phyloP scores from a whole-genome alignment of 2,797 vertebrate genomes.

The Gymnopithys bicolor region DNA sequence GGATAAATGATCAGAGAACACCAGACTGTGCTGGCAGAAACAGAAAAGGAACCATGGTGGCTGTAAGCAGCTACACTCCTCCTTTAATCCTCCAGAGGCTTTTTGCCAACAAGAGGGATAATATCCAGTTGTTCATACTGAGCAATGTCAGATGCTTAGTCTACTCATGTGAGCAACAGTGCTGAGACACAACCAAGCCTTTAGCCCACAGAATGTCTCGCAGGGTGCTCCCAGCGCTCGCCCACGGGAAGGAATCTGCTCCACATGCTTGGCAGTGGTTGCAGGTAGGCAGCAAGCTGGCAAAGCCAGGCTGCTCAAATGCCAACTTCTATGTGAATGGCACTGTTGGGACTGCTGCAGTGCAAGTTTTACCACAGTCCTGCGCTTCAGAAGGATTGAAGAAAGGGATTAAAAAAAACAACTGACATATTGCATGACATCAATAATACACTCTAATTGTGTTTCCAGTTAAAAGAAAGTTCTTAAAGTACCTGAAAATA shows the following conservation, averaged over 20 bases:
- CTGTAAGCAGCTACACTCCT: background rate
- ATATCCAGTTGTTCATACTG: background rate
- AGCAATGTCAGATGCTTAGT: background rate
- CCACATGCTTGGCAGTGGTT: background rate
- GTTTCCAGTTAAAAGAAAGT: background rate
- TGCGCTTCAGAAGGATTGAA: background rate
- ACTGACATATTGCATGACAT: background rate
- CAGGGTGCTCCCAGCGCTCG: background rate
- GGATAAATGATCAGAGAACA: background rate
- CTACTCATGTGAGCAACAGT: background rate
- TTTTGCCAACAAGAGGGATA: background rate
- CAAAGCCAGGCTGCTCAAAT: background rate
- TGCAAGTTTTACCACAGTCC: background rate
- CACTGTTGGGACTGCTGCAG: background rate
- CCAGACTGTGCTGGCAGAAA: background rate
- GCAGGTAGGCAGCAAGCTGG: constrained; percentile 8
- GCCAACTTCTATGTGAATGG: background rate
- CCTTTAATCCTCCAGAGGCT: background rate
- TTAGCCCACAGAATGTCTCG: background rate
- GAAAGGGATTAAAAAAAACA: background rate
- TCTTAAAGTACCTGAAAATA: background rate
- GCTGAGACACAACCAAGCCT: background rate
- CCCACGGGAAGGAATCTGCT: background rate
- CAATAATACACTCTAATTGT: background rate
- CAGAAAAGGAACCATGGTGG: background rate